These are phyloP conservation scores for Epizoanthus ramosus DNA, from an alignment of 92 coral and sea anemone species.

Conservation along the genomic window DNA sequence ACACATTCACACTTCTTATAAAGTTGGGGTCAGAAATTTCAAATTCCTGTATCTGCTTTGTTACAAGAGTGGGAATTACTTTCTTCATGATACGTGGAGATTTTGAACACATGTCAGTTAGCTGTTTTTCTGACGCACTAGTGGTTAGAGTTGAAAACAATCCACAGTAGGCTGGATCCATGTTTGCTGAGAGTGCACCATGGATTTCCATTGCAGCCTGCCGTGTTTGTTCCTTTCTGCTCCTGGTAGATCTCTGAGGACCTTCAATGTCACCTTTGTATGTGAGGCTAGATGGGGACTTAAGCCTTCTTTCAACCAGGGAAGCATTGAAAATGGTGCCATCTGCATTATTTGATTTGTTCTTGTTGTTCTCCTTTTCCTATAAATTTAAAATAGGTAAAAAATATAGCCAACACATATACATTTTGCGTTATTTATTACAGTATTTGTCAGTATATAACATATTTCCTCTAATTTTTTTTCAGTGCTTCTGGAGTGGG, in stretches of 20 bases:
- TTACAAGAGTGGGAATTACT: constrained; percentile 47
- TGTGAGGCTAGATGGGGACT: constrained; percentile 36
- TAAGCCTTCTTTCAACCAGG: constrained; percentile 37
- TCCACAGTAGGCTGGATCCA: constrained; percentile 55
- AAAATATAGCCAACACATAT: too few relatives aligned
- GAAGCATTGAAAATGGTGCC: not conserved
- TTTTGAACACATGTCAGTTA: constrained; percentile 44
- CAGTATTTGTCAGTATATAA: too few relatives aligned
- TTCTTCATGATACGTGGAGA: constrained; percentile 30
- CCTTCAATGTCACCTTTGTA: constrained; percentile 35
- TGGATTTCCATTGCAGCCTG: constrained; percentile 54
- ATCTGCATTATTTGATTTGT: not conserved
- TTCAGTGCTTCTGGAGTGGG: too few relatives aligned
- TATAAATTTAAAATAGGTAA: not conserved
- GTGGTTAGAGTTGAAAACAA: constrained; percentile 31
- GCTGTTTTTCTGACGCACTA: constrained; percentile 34
- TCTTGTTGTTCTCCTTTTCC: constrained; percentile 4
- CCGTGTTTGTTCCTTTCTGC: not conserved
- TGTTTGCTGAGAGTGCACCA: constrained; percentile 49
- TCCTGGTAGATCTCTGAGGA: constrained; percentile 34
- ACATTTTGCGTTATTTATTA: too few relatives aligned
- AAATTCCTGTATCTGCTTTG: constrained; percentile 26
- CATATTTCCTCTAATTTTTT: too few relatives aligned
- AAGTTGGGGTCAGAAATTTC: constrained; percentile 48
- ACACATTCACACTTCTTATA: constrained; percentile 62